A percentile compares a stretch with the other conserved stretches of the same genome.
These are phyloP conservation scores for Parnassius apollo DNA, from an alignment of 2,888 invertebrate species.

Conservation along the genomic window DNA sequence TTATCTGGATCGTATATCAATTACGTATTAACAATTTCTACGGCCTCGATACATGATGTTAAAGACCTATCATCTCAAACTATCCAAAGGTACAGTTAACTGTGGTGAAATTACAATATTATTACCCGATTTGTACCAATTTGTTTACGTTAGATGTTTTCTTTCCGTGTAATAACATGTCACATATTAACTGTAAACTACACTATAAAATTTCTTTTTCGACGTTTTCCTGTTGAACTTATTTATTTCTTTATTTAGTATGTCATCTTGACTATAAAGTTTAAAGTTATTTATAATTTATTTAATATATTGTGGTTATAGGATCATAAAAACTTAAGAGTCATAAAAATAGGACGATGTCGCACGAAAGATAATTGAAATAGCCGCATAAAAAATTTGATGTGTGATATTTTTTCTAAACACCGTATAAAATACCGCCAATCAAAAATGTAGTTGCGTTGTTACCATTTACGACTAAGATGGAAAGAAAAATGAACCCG, in stretches of 20 bases:
- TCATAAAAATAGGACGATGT: conserved; percentile 23
- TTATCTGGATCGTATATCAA: conserved; percentile 21
- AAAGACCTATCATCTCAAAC: conserved; percentile 13
- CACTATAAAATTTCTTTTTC: conserved; percentile 22
- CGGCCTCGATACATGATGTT: conserved; percentile 22
- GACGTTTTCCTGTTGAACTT: conserved; percentile 11
- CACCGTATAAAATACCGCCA: too few relatives aligned
- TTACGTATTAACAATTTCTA: conserved; percentile 21
- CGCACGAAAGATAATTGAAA: conserved; percentile 10
- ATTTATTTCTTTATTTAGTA: conserved; percentile 14
- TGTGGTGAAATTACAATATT: conserved; percentile 15
- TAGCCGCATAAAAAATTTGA: conserved; percentile 9
- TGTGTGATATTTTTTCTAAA: too few relatives aligned
- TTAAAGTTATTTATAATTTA: conserved; percentile 18
- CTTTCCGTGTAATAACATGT: conserved; percentile 19
- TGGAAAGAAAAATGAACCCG: too few relatives aligned
- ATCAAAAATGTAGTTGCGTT: too few relatives aligned
- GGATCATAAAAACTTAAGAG: conserved; percentile 16
- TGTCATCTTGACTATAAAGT: conserved; percentile 25
- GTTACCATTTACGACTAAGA: too few relatives aligned
- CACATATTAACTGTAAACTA: conserved; percentile 24
- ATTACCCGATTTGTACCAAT: conserved; percentile 25
- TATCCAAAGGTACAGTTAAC: conserved; percentile 23
- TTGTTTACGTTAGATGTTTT: conserved; percentile 24
- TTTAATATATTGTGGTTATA: conserved; percentile 18